phyloP scores from a whole-genome alignment of 1,140 invertebrate genomes.

The Zaprionus ghesquierei region DNA sequence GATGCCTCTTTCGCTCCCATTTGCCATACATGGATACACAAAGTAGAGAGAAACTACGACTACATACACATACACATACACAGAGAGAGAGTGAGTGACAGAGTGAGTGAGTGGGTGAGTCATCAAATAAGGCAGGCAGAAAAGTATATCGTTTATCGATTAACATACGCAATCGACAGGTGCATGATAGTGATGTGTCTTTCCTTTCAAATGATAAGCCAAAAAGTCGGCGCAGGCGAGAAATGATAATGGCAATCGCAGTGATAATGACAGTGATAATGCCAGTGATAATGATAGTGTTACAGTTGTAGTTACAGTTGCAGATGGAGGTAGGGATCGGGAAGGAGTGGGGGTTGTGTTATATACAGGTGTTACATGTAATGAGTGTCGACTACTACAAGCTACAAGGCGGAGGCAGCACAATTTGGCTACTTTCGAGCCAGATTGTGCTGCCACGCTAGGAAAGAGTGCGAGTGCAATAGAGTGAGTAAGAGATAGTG shows the following conservation, averaged over 20 bases:
- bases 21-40: constrained; percentile 80
- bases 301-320: neutral
- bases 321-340: neutral
- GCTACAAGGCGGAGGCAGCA: neutral
- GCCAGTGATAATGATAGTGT: constrained; percentile 9
- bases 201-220: constrained; percentile 21
- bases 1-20: constrained; percentile 82
- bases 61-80: constrained; percentile 26
- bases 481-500: neutral
- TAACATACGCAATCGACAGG: constrained; percentile 8
- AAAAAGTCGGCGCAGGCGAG: neutral
- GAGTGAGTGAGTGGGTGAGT: neutral
- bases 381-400: neutral
- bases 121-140: constrained; percentile 15
- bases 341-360: too few relatives aligned
- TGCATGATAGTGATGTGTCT: constrained; percentile 22
- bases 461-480: neutral
- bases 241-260: neutral
- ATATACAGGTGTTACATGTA: neutral
- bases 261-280: constrained; percentile 12
- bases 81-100: neutral
- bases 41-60: constrained; percentile 43
- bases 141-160: neutral
- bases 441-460: neutral
- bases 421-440: neutral